Base-by-base conservation (phyloP, 2,888 invertebrate genomes). In the Cephus sareptanus region DNA sequence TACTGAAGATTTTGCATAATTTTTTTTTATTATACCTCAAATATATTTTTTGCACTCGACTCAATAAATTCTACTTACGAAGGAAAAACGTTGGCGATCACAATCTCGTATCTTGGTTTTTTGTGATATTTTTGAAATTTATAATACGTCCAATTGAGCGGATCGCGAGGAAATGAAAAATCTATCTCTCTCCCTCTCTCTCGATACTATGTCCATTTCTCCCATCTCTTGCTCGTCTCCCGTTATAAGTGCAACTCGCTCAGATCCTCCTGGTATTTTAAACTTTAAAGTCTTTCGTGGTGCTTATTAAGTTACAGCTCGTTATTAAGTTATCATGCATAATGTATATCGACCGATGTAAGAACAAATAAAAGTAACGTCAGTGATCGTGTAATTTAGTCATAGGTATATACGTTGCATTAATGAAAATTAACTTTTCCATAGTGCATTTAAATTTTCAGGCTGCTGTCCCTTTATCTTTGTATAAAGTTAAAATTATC, bases 251-350 rank as follows among this genome's bases (percentile, higher is more conserved):
- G 23, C 56, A 23, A 23, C 23, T 23, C 56, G 6, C 56, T 23
- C 56, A 23, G 56, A 23, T 56, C 56, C 37, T 68, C n/a, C 33
- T 33, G 35, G 69, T 71, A 76, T 35, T 78, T 73, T 69, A 75
- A 73, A 73, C n/a, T 71, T 73, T 75, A 73, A 73, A 70, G 56
- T 75, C 71, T 76, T 34, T 75, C 68, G 73, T 76, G 78, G 78
- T 78, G 78, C 78, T 78, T 78, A 78, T 71, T 75, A 56, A 77
- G 70, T 78, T 78, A 78, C 73, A 73, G 73, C 68, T 76, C 71
- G 31, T 34, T 69, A 76, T 78, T 78, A 78, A 76, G 78, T 78
- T 78, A 35, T 35, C 35, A 3, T 35, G 69, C 78, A 71, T 78
- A 76, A 76, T 78, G 78, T 78, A 78, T 71, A 71, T 71, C 71